Percentiles rank a stretch among this genome's conserved stretches.
Evolutionary conservation across 1,140 invertebrate species (phyloP).

Genomic region (Proctacanthus coquilletti): DNA sequence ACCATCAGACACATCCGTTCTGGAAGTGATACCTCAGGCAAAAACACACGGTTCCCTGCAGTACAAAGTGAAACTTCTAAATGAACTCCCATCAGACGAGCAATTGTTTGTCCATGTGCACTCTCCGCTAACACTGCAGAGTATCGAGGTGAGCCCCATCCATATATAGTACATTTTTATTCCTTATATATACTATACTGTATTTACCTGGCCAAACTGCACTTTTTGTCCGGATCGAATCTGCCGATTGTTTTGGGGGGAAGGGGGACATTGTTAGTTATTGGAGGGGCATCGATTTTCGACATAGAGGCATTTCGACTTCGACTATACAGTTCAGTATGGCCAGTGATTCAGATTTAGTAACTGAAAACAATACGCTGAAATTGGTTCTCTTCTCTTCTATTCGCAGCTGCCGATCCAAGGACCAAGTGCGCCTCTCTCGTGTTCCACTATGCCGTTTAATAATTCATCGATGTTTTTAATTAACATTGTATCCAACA

Average conservation of each 20-base stretch:
- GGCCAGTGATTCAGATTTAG: too few species aligned
- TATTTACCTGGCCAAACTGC: too few species aligned
- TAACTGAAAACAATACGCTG: too few species aligned
- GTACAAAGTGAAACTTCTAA: conserved; percentile 10
- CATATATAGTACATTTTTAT: too few species aligned
- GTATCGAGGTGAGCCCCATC: conserved; percentile 10
- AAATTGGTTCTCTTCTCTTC: conserved; percentile 5
- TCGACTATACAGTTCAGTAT: too few species aligned
- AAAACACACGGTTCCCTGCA: conserved; percentile 10
- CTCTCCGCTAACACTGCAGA: conserved; percentile 12
- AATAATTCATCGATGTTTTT: conserved; percentile 10
- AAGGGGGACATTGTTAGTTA: too few species aligned
- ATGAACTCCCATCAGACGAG: conserved; percentile 9
- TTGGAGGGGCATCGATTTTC: too few species aligned
- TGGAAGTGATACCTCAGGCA: conserved; percentile 7
- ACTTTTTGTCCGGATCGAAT: too few species aligned
- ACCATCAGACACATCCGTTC: conserved; percentile 10
- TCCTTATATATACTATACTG: too few species aligned
- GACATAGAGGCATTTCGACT: too few species aligned
- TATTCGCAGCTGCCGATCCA: conserved; percentile 18
- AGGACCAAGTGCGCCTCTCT: conserved; percentile 10
- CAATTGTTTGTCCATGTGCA: conserved; percentile 9
- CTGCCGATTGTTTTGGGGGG: too few species aligned
- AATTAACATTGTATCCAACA: conserved; percentile 18
- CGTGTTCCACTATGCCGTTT: conserved; percentile 13